phyloP scores from a whole-genome alignment of 2,113 vertebrate species.

The Murina feae region DNA sequence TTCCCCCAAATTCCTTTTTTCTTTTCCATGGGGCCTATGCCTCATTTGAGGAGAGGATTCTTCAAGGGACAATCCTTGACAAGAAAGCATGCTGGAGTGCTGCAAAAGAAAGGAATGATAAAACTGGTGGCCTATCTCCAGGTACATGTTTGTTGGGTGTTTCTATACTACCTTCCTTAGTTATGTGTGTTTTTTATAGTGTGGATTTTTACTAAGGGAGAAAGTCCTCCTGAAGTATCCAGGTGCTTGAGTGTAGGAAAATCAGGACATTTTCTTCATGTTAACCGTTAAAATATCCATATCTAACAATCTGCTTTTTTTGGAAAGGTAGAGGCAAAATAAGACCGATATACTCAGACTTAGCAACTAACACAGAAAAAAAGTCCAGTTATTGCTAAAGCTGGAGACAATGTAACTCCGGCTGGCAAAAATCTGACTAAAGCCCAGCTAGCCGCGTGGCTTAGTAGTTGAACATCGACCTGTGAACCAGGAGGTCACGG shows the following conservation, averaged over 20 bases:
- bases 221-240: not conserved
- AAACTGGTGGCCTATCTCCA: not conserved
- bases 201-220: not conserved
- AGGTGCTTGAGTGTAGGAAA: not conserved
- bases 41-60: slow-evolving; percentile 13
- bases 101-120: slow-evolving; percentile 30
- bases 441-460: not conserved
- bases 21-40: not conserved
- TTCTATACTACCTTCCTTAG: not conserved
- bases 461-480: no score
- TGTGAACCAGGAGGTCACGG: no score
- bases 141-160: not conserved
- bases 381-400: not conserved
- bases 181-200: no score
- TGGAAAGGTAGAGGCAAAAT: slow-evolving; percentile 2
- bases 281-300: slow-evolving; percentile 14
- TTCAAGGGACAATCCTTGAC: not conserved
- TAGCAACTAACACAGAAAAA: slow-evolving; percentile 29
- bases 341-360: slow-evolving; percentile 11
- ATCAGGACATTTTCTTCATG: not conserved
- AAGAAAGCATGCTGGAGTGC: not conserved
- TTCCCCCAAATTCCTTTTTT: slow-evolving; percentile 18
- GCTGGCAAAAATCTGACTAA: slow-evolving; percentile 25
- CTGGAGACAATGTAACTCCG: not conserved
- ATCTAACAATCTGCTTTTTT: slow-evolving; percentile 41